A percentile compares a stretch with the other conserved stretches of the same genome.
Conservation (phyloP, 2,797 vertebrate species). For the Ctenopoma multispine region DNA sequence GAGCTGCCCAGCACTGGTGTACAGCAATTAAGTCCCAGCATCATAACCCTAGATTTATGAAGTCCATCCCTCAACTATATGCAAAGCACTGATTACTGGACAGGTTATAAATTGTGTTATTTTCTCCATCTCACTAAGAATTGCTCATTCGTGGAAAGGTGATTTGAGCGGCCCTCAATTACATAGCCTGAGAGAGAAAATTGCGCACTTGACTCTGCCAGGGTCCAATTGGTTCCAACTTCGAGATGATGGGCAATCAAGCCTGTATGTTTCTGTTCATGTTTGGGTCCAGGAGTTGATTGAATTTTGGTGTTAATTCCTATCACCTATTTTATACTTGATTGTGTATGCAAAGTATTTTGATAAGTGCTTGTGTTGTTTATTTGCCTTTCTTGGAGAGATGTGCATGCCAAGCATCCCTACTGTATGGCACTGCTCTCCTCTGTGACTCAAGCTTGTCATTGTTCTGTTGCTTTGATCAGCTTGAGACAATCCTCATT, state of each 20-base stretch:
- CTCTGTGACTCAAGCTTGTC: conserved; percentile 62
- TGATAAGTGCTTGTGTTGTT: conserved; percentile 58
- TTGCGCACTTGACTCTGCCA: conserved; percentile 71
- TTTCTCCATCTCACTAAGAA: conserved; percentile 74
- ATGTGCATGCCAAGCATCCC: conserved; percentile 32
- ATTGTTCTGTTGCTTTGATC: conserved; percentile 76
- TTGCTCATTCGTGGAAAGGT: conserved; percentile 72
- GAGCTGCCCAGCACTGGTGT: conserved; percentile 51
- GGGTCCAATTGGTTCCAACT: conserved; percentile 73
- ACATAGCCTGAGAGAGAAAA: conserved; percentile 72
- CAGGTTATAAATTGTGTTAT: conserved; percentile 75
- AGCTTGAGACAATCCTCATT: conserved; percentile 70
- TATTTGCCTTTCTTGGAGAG: conserved; percentile 49
- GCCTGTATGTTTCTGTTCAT: conserved; percentile 72
- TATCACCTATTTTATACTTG: conserved; percentile 64
- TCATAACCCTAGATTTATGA: conserved; percentile 61
- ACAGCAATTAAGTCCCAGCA: conserved; percentile 55
- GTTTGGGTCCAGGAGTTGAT: conserved; percentile 69
- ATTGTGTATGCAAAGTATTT: conserved; percentile 71
- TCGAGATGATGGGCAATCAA: conserved; percentile 76
- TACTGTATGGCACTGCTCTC: conserved; percentile 53
- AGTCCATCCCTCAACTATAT: conserved; percentile 59
- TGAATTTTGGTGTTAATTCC: conserved; percentile 70
- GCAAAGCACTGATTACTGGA: conserved; percentile 76
- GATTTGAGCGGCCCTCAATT: conserved; percentile 72